These are phyloP conservation scores for Engystomops pustulosus DNA, from an alignment of 2,113 vertebrate species.

Conservation along the genomic window DNA sequence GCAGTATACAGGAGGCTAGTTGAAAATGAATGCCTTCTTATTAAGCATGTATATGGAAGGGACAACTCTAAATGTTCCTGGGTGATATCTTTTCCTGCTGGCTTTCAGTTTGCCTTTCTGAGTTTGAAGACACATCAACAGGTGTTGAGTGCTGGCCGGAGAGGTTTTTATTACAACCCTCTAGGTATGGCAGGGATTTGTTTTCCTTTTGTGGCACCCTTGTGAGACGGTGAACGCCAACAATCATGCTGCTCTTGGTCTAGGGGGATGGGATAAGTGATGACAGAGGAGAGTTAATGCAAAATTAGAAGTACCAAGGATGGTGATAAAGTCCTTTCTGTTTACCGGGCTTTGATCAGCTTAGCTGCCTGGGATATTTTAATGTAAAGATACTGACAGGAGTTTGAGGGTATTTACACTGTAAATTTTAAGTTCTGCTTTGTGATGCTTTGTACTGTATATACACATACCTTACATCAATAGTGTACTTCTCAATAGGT, in stretches of 20 bases:
- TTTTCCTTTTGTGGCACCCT: slow-evolving; percentile 37
- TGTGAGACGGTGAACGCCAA: slow-evolving; percentile 31
- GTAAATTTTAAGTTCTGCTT: too few species aligned
- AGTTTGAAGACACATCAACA: slow-evolving; percentile 17
- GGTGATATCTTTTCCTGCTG: slow-evolving; percentile 32
- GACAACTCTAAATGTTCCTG: neutral
- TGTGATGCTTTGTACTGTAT: neutral
- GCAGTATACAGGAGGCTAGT: slow-evolving; percentile 41
- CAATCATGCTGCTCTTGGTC: slow-evolving; percentile 33
- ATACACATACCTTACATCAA: neutral
- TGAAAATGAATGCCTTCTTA: neutral
- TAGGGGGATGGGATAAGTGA: slow-evolving; percentile 42
- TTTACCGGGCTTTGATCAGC: neutral
- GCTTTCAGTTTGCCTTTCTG: slow-evolving; percentile 51
- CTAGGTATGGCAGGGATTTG: slow-evolving; percentile 36
- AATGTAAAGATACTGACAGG: neutral
- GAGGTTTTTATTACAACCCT: slow-evolving; percentile 42
- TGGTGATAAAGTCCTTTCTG: neutral
- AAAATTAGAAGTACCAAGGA: slow-evolving; percentile 1
- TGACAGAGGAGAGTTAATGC: slow-evolving; percentile 1
- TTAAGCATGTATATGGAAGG: slow-evolving; percentile 50
- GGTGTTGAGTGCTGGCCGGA: slow-evolving; percentile 44
- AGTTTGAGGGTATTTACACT: too few species aligned
- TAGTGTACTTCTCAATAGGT: too few species aligned
- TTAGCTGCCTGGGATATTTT: neutral